Base-by-base conservation (phyloP, 2,113 vertebrate genomes). In the Mobula hypostoma region DNA sequence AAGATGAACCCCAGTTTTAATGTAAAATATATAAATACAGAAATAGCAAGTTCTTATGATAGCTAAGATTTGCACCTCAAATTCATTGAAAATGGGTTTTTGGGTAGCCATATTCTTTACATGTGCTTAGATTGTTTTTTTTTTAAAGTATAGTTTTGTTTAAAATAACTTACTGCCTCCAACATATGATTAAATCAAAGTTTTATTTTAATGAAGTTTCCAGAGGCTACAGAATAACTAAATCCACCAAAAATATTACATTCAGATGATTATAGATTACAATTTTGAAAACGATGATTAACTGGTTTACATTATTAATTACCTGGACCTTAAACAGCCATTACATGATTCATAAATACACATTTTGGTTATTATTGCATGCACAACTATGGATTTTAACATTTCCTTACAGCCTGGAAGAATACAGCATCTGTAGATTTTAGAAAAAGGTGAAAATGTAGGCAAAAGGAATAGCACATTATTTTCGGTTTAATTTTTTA, bases 401-500 rank as follows among this genome's bases (percentile, higher is more conserved):
- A 61, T 85, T n/a, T 87, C 29, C 5, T 88, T 66, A 32, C 61
- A 66, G 11, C 5, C 15, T 66, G 17, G 27, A 88, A 32, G 27
- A 88, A 85, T 27, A 61, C 8, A 58, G 58, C 19, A 61, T 24
- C 27, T 85, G 56, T 61, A 24, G 21, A n/a, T 12, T 88, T 24
- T 29, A 61, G 58, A 66, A 15, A 66, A 66, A 63, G 66, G n/a
- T 32, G n/a, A 68, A 66, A 5, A 80, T 48, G 11, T 87, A 4
- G 29, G 83, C 24, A 61, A 66, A 66, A 90, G 61, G 61, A 29
- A 19, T 90, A 58, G 29, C 29, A 63, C 24, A n/a, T 29, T n/a
- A 90, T 68, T 90, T 66, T 68, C 61, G n/a, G 29, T 90, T 90
- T 17, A 74, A 66, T 90, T 66, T 90, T 90, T 32, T 15, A 66